Evolutionary conservation across 2,113 vertebrate genomes (phyloP).

Genomic region (Amphiprion ocellaris): DNA sequence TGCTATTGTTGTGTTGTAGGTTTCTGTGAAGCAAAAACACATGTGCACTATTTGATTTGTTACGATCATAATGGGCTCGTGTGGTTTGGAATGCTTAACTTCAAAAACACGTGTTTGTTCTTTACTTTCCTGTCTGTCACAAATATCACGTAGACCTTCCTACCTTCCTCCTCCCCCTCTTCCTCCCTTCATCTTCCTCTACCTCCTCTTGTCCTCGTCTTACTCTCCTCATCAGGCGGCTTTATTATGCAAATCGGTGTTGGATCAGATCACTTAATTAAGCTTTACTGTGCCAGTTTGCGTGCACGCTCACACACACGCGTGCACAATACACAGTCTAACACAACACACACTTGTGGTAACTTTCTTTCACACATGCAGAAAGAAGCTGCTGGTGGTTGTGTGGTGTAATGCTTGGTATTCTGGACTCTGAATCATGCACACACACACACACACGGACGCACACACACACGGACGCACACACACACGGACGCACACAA

Average conservation of each 20-base stretch:
- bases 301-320: neutral
- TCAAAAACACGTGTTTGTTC: constrained; percentile 14
- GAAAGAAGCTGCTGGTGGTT: constrained; percentile 32
- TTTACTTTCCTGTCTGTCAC: constrained; percentile 13
- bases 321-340: constrained; percentile 8
- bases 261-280: constrained; percentile 82
- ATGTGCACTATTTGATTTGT: neutral
- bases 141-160: neutral
- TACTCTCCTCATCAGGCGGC: constrained; percentile 67
- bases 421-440: constrained; percentile 22
- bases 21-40: neutral
- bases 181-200: constrained; percentile 43
- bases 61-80: neutral
- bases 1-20: neutral
- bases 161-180: constrained; percentile 26
- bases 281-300: constrained; percentile 56
- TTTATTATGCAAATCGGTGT: constrained; percentile 83
- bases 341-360: constrained; percentile 11
- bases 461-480: constrained; percentile 28
- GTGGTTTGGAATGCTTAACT: constrained; percentile 15
- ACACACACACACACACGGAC: constrained; percentile 25
- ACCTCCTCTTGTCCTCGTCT: constrained; percentile 49
- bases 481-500: constrained; percentile 29
- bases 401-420: constrained; percentile 47
- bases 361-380: constrained; percentile 34